phyloP scores from a whole-genome alignment of 2,797 vertebrate genomes.

The Sphenopsis melanotis region DNA sequence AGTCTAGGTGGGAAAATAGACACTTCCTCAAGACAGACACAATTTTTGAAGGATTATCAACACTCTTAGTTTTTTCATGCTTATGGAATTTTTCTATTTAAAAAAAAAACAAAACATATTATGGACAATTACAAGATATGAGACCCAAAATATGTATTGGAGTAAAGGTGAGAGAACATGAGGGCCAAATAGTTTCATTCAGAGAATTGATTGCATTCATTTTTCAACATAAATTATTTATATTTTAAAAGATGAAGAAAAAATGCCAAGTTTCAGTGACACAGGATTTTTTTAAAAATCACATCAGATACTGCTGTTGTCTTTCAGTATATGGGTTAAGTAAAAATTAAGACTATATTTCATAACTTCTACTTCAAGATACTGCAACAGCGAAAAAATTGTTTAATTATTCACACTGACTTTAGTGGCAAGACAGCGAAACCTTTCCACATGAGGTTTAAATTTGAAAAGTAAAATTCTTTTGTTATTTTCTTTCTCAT shows the following conservation, averaged over 20 bases:
- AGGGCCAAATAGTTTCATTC: background rate
- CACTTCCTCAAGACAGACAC: background rate
- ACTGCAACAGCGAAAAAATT: fast-evolving
- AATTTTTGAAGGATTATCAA: background rate
- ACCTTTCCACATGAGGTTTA: background rate
- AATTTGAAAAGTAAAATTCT: background rate
- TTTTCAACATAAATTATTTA: background rate
- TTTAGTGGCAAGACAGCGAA: background rate
- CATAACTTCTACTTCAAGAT: background rate
- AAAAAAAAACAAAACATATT: background rate
- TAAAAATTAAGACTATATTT: background rate
- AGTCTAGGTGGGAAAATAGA: background rate
- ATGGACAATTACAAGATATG: background rate
- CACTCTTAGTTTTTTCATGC: background rate
- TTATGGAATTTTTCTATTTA: background rate
- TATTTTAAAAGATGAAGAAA: background rate
- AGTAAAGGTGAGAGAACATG: background rate
- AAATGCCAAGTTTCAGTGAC: background rate
- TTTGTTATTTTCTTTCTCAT: background rate
- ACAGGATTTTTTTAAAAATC: fast-evolving
- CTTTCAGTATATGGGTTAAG: background rate
- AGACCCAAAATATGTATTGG: background rate
- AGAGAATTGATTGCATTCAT: background rate
- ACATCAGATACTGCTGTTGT: background rate
- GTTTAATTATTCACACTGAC: background rate